A percentile compares a stretch with the other conserved stretches of the same genome.
Evolutionary conservation across 1,140 invertebrate species (phyloP).

Genomic region (Drosophila murphyi): DNA sequence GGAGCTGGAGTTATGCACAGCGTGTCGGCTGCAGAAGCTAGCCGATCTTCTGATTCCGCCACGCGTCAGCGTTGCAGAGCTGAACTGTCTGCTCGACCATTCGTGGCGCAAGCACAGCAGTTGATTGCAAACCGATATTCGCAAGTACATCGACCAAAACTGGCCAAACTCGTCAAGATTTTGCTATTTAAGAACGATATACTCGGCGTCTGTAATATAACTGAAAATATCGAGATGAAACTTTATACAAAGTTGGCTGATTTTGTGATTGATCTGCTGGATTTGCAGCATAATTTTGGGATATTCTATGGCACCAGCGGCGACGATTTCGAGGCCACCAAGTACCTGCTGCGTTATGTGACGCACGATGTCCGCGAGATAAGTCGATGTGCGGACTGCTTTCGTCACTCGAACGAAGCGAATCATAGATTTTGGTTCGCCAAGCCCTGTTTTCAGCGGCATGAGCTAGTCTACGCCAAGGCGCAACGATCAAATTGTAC

Average conservation of each 20-base stretch:
- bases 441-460: conserved; percentile 91
- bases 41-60: conserved; percentile 57
- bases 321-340: conserved; percentile 84
- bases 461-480: conserved; percentile 93
- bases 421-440: conserved; percentile 90
- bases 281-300: conserved; percentile 73
- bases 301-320: conserved; percentile 82
- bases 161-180: conserved; percentile 48
- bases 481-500: conserved; percentile 88
- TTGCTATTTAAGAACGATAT: conserved; percentile 47
- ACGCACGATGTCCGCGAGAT: conserved; percentile 89
- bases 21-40: conserved; percentile 46
- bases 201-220: conserved; percentile 46
- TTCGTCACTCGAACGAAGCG: conserved; percentile 89
- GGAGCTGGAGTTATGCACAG: conserved; percentile 49
- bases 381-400: conserved; percentile 89
- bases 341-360: conserved; percentile 88
- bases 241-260: conserved; percentile 64
- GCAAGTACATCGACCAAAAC: conserved; percentile 54
- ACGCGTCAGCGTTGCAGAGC: conserved; percentile 45
- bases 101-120: conserved; percentile 46
- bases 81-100: conserved; percentile 42
- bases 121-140: conserved; percentile 63
- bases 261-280: conserved; percentile 63
- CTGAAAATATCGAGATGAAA: conserved; percentile 37